phyloP scores from a whole-genome alignment of 2,888 invertebrate genomes.

The Pharmacophagus antenor region DNA sequence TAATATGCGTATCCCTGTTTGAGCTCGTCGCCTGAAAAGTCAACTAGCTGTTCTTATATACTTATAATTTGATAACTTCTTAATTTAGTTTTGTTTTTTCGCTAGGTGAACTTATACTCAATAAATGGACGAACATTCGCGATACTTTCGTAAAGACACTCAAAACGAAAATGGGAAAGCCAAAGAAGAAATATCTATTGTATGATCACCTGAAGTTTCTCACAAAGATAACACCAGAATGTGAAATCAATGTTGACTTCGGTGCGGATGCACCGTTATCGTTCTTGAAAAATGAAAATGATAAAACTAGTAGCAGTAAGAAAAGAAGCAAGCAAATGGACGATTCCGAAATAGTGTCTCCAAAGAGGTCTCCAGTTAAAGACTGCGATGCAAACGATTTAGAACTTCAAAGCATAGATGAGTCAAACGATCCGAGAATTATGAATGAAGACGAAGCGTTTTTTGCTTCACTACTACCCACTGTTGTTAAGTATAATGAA shows the following conservation, averaged over 20 bases:
- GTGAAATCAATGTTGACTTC: slow-evolving; percentile 38
- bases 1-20: too few species aligned
- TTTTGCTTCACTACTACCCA: slow-evolving; percentile 68
- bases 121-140: slow-evolving; percentile 70
- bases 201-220: slow-evolving; percentile 63
- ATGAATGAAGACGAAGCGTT: slow-evolving; percentile 77
- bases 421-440: slow-evolving; percentile 54
- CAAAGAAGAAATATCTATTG: slow-evolving; percentile 56
- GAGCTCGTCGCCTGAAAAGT: too few species aligned
- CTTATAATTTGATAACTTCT: too few species aligned
- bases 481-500: slow-evolving; percentile 65
- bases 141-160: slow-evolving; percentile 68
- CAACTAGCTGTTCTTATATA: too few species aligned
- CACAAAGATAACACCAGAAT: slow-evolving; percentile 43
- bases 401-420: slow-evolving; percentile 54
- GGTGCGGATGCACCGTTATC: slow-evolving; percentile 25
- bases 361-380: slow-evolving; percentile 27
- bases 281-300: slow-evolving; percentile 37
- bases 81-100: not conserved
- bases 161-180: slow-evolving; percentile 52
- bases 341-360: slow-evolving; percentile 26
- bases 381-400: slow-evolving; percentile 38
- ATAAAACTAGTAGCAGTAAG: slow-evolving; percentile 33
- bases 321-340: slow-evolving; percentile 42
- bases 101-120: slow-evolving; percentile 57